Base-by-base conservation (phyloP, 2,888 invertebrate species). In the Malthinus seriepunctatus region DNA sequence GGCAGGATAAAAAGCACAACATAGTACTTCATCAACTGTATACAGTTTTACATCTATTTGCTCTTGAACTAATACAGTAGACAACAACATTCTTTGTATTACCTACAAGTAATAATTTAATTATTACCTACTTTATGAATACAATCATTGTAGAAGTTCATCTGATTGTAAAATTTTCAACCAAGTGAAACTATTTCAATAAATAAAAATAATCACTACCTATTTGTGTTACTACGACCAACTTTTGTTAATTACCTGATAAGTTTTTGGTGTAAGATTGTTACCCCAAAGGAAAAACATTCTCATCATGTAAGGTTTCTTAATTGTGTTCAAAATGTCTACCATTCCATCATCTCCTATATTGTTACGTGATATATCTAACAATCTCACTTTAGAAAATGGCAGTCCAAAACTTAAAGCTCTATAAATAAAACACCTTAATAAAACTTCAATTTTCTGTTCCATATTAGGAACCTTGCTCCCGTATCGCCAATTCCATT, bases 361-460 rank as follows among this genome's bases (percentile, higher is more conserved):
- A 68, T 78, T 79, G 65, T 88, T 88, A 39, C 81, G 67, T 0
- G 82, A 79, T 3, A 88, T 75, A 63, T 88, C 86, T 14, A 88
- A 71, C 0, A 83, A 80, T 39, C 83, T 73, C 7, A 88, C 71
- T 76, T 80, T 84, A 0, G 86, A 84, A 67, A 74, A 83, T 1
- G 86, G 85, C 69, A 87, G 63, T 0, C 80, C 80, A 39, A 80
- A 80, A 70, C 83, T 83, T 38, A 85, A 66, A 0, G 83, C 80
- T 69, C 83, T 82, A 62, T 31, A 48, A 46, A 31, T 14, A 39
- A 11, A 39, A 39, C 3, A 12, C 3, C 31, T 34, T 44, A 44
- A 38, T 11, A 6, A 32, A 15, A 12, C n/a, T 4, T 39, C 31
- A 12, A 47, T n/a, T n/a, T n/a, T n/a, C 42, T 47, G 1, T 33